Conservation (phyloP, 2,797 vertebrate genomes). For the Tamandua tetradactyla region DNA sequence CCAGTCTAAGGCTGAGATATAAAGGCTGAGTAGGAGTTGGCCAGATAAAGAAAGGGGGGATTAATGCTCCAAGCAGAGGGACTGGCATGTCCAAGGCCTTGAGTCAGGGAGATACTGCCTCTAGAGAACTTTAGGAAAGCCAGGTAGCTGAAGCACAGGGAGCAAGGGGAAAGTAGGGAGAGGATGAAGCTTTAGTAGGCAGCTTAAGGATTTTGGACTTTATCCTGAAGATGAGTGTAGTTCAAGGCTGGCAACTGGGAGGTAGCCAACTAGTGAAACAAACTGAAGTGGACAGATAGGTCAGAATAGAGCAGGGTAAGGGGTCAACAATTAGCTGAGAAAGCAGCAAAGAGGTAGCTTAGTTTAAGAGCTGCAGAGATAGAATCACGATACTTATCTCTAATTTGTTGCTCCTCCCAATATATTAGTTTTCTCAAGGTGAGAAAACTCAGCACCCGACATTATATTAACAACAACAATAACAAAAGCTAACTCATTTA, state of each 20-base stretch:
- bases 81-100: background rate
- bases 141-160: background rate
- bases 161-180: background rate
- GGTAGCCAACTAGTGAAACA: background rate
- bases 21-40: background rate
- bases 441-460: constrained; percentile 4
- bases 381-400: background rate
- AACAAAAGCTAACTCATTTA: background rate
- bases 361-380: background rate
- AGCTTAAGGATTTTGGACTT: background rate
- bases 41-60: background rate
- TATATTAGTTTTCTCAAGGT: background rate
- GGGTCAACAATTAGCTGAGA: background rate
- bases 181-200: background rate
- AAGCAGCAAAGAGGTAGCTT: background rate
- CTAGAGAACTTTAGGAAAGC: background rate
- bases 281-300: background rate
- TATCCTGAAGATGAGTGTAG: background rate
- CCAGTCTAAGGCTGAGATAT: background rate
- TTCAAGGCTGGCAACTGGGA: background rate
- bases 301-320: background rate
- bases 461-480: background rate
- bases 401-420: constrained; percentile 13
- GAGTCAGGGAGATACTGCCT: background rate
- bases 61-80: background rate